A percentile compares a stretch with the other conserved stretches of the same genome.
Evolutionary conservation across 2,888 invertebrate genomes (phyloP).

Genomic region (Antitype chi): DNA sequence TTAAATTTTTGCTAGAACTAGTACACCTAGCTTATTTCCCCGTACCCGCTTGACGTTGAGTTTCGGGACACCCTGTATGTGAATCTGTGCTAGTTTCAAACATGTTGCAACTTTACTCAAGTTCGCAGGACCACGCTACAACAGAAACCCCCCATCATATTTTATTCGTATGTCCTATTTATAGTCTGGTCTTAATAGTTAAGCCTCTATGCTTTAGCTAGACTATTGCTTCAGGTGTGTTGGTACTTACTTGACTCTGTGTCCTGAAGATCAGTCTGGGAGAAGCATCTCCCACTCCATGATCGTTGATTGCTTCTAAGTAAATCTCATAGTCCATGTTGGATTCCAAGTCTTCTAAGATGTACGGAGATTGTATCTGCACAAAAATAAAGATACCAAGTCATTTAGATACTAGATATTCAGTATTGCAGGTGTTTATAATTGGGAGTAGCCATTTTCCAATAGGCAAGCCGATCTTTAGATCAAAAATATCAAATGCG

Average conservation of each 20-base stretch:
- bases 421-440: neutral
- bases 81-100: neutral
- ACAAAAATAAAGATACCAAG: neutral
- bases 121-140: neutral
- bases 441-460: neutral
- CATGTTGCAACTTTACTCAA: neutral
- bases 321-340: conserved; percentile 95
- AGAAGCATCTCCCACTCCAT: conserved; percentile 94
- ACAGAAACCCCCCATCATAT: neutral
- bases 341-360: conserved; percentile 93
- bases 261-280: conserved; percentile 94
- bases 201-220: neutral
- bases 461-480: neutral
- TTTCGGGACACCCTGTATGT: too few relatives aligned
- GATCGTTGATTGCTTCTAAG: conserved; percentile 94
- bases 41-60: too few relatives aligned
- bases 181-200: neutral
- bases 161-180: neutral
- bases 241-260: conserved; percentile 90
- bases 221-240: neutral
- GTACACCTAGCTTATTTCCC: too few relatives aligned
- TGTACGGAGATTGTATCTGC: conserved; percentile 92
- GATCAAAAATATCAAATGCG: neutral
- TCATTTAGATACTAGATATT: neutral
- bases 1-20: too few relatives aligned